These are phyloP conservation scores for Neogobius melanostomus DNA, from an alignment of 2,113 vertebrate genomes.

Conservation along the genomic window DNA sequence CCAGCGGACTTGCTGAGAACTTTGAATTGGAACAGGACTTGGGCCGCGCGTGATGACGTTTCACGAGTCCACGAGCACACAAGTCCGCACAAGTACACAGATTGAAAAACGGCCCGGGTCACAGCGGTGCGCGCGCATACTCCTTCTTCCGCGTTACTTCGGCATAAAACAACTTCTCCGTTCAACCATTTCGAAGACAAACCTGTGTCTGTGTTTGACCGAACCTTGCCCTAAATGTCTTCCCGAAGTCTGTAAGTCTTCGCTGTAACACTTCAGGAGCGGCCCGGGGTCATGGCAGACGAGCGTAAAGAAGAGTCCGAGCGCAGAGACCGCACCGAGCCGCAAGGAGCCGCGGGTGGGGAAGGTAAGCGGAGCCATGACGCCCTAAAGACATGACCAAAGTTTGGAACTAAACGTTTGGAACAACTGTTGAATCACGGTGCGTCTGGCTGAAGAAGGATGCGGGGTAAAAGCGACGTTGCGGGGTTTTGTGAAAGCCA, in stretches of 20 bases:
- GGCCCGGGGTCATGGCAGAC: conserved; percentile 58
- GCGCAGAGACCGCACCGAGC: conserved; percentile 18
- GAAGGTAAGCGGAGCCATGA: conserved; percentile 62
- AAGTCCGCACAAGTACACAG: no score
- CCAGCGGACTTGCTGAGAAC: no score
- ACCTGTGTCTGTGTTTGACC: no score
- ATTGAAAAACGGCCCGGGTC: no score
- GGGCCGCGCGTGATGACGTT: no score
- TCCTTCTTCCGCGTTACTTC: conserved; percentile 47
- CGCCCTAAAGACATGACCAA: background rate
- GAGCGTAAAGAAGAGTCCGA: conserved; percentile 13
- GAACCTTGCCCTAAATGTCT: background rate
- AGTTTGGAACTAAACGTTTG: background rate
- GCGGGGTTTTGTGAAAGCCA: no score
- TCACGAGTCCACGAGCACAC: no score
- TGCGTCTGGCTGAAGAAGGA: no score
- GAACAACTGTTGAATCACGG: background rate
- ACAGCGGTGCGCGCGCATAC: background rate
- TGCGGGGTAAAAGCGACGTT: no score
- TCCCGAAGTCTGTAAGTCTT: background rate
- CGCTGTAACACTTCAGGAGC: background rate
- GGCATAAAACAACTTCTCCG: conserved; percentile 14
- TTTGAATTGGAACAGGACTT: no score
- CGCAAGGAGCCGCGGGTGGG: conserved; percentile 63
- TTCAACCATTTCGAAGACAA: no score